Evolutionary conservation across 2,113 vertebrate species (phyloP).

Genomic region (Ochotona curzoniae): DNA sequence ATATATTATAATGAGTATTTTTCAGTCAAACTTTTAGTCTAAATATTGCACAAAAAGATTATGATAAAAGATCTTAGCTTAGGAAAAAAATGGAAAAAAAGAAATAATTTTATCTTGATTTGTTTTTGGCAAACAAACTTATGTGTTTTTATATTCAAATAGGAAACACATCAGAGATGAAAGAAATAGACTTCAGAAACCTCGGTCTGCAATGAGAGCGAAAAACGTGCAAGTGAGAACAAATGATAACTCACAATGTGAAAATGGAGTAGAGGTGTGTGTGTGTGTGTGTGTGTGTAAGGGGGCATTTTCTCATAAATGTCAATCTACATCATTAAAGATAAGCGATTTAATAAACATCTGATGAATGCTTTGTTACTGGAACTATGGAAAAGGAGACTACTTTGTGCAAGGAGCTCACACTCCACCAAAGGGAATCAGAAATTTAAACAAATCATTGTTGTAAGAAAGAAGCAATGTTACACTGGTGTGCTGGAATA

Average conservation of each 20-base stretch:
- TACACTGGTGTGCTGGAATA: neutral
- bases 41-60: neutral
- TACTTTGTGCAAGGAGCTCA: neutral
- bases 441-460: neutral
- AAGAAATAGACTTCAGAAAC: neutral
- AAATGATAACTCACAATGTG: neutral
- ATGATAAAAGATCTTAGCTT: neutral
- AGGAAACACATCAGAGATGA: neutral
- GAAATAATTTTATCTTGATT: constrained; percentile 4
- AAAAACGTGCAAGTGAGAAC: neutral
- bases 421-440: neutral
- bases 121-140: neutral
- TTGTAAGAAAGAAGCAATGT: neutral
- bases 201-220: neutral
- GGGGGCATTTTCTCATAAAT: neutral
- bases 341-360: neutral
- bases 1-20: constrained; percentile 23
- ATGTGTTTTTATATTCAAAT: constrained; percentile 36
- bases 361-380: neutral
- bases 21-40: neutral
- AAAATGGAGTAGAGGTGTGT: neutral
- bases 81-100: neutral
- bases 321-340: neutral
- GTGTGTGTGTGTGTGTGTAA: neutral
- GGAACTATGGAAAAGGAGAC: neutral